These are phyloP conservation scores for Geopemphigus sp. DNA, from an alignment of 1,140 invertebrate genomes.

Conservation along the genomic window DNA sequence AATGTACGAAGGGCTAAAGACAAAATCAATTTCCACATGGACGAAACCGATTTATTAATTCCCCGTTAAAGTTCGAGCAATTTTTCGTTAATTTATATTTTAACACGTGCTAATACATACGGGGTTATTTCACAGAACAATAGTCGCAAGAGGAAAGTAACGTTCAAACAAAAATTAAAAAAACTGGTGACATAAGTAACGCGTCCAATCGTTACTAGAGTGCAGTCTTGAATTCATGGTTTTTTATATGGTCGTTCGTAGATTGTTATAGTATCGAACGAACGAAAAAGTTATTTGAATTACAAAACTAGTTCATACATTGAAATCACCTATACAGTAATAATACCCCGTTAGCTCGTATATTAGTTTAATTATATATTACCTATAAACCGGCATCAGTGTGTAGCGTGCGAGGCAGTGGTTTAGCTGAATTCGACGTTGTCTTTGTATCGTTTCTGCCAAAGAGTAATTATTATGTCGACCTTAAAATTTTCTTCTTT, in stretches of 20 bases:
- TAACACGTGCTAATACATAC: too few species aligned
- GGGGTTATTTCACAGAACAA: too few species aligned
- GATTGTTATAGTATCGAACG: neutral
- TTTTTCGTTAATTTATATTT: too few species aligned
- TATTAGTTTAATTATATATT: neutral
- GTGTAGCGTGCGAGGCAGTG: neutral
- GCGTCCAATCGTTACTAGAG: slow-evolving; percentile 8
- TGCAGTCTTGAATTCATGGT: neutral
- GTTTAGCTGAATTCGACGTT: neutral
- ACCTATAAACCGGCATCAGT: neutral
- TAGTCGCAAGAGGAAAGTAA: too few species aligned
- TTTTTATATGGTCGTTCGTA: neutral
- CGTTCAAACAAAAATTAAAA: too few species aligned
- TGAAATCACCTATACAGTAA: neutral
- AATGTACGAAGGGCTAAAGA: too few species aligned
- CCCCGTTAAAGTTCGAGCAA: too few species aligned
- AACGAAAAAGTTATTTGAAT: slow-evolving; percentile 15
- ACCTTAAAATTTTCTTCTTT: slow-evolving; percentile 19
- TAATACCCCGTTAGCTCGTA: neutral
- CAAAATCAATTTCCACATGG: too few species aligned
- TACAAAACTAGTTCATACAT: neutral
- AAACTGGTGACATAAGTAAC: neutral
- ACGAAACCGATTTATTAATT: too few species aligned
- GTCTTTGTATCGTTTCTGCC: neutral
- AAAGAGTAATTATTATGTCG: neutral